phyloP scores from a whole-genome alignment of 2,888 invertebrate species.

The Phengaris arion region DNA sequence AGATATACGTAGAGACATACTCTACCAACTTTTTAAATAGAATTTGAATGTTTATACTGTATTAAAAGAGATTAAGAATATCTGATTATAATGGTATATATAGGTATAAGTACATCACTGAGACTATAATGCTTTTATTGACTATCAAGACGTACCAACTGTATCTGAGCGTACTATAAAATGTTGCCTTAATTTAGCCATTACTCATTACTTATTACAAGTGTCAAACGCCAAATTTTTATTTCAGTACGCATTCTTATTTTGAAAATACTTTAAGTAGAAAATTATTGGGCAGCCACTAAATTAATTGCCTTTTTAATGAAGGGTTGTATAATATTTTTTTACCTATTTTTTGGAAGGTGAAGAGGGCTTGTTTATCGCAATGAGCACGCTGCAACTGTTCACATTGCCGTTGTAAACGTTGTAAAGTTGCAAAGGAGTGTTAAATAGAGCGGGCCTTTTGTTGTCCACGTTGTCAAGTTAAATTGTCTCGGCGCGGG shows the following conservation, averaged over 20 bases:
- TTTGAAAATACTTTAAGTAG: neutral
- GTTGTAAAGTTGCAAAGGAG: constrained; percentile 47
- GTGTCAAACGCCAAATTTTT: too few species aligned
- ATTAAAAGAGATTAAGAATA: neutral
- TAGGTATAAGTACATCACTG: too few species aligned
- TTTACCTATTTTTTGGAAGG: neutral
- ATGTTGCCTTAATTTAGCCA: too few species aligned
- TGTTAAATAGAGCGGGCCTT: constrained; percentile 70
- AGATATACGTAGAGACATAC: neutral
- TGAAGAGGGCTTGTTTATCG: neutral
- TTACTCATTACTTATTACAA: too few species aligned
- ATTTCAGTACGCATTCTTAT: too few species aligned
- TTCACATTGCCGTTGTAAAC: neutral
- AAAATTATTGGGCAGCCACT: neutral
- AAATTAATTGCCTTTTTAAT: neutral
- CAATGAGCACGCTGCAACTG: neutral
- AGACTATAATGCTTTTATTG: too few species aligned
- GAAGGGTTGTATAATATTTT: neutral
- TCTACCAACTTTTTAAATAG: neutral
- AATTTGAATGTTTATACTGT: neutral
- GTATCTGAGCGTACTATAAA: too few species aligned
- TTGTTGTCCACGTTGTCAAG: constrained; percentile 74
- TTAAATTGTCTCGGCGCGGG: constrained; percentile 76
- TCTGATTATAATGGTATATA: too few species aligned
- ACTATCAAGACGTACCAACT: too few species aligned